Evolutionary conservation across 2,113 vertebrate species (phyloP), one percentile per base, ranked within the genome.

Genomic region (Nansenia antarctica): DNA sequence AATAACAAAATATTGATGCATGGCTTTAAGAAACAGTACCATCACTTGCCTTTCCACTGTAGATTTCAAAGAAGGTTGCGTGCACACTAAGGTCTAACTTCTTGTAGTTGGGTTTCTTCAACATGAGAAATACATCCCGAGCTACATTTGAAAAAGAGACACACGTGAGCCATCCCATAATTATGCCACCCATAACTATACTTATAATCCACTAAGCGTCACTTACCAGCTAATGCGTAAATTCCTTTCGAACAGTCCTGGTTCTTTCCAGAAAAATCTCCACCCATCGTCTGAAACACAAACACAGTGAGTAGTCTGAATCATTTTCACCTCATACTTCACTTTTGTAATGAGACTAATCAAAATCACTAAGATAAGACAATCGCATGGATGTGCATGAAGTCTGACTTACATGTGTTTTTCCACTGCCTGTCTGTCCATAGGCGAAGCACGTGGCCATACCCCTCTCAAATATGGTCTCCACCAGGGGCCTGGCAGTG

Each of bases 391-490:
- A 20, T 53, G 20, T 22, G 14, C 0, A 18, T 53, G 52, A 4
- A 20, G 9, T 55, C 31, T 39, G 34, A 92, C 95, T 92, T 89
- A 98, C 98, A 63, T 99, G 97, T 1, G 97, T 99, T 93, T 99
- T 99, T 70, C 98, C 98, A 90, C 98, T 99, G 85, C 98, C 98
- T 30, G 98, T 99, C 84, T 99, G 98, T 2, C 96, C 97, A 69
- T 99, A 99, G 1, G 98, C 98, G 82, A 99, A 99, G 78, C 98
- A 99, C 9, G 98, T 99, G 53, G 98, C 97, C 98, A 99, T 99
- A 68, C 98, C 97, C 68, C 94, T 93, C 82, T 99, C 96, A 90
- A 99, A 99, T 84, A 99, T 98, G 35, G 98, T 99, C 90, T 99
- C 98, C 58, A 99, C 96, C 65, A 99, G 86, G 14, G 97, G 97